phyloP scores from a whole-genome alignment of 2,888 invertebrate genomes.

The Thereva nobilitata region DNA sequence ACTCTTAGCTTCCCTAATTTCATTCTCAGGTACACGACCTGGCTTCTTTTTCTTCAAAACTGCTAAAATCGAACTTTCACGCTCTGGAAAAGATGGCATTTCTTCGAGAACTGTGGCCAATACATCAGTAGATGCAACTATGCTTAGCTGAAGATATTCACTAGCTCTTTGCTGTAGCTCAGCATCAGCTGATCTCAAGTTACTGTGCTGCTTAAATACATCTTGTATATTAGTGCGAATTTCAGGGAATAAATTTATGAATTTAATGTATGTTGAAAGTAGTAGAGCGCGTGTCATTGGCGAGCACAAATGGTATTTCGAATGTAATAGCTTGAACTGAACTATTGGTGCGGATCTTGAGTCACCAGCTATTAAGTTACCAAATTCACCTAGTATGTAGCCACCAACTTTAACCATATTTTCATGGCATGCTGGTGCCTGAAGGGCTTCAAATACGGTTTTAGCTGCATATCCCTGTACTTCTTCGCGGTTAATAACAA shows the following conservation, averaged over 20 bases:
- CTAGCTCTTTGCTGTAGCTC: conserved; percentile 98
- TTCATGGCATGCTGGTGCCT: conserved; percentile 99
- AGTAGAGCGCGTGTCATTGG: conserved; percentile 95
- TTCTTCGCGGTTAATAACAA: conserved; percentile 98
- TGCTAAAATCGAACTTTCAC: conserved; percentile 95
- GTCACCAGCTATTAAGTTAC: conserved; percentile 98
- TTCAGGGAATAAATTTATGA: conserved; percentile 98
- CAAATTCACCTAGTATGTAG: conserved; percentile 98
- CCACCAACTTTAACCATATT: conserved; percentile 99
- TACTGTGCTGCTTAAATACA: conserved; percentile 92
- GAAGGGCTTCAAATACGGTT: conserved; percentile 98
- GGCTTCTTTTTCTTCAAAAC: conserved; percentile 99
- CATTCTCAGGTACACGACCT: conserved; percentile 88
- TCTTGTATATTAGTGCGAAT: conserved; percentile 95
- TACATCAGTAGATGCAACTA: conserved; percentile 95
- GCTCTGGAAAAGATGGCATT: conserved; percentile 99
- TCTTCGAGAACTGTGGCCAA: conserved; percentile 97
- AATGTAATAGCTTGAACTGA: conserved; percentile 97
- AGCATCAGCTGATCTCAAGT: conserved; percentile 95
- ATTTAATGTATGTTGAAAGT: conserved; percentile 98
- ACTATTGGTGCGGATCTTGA: conserved; percentile 95
- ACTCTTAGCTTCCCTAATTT: conserved; percentile 80
- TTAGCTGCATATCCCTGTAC: conserved; percentile 99
- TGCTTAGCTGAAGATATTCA: conserved; percentile 95
- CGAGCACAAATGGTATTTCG: conserved; percentile 98